Conservation (phyloP, 2,113 vertebrate species). For the Pica pica region DNA sequence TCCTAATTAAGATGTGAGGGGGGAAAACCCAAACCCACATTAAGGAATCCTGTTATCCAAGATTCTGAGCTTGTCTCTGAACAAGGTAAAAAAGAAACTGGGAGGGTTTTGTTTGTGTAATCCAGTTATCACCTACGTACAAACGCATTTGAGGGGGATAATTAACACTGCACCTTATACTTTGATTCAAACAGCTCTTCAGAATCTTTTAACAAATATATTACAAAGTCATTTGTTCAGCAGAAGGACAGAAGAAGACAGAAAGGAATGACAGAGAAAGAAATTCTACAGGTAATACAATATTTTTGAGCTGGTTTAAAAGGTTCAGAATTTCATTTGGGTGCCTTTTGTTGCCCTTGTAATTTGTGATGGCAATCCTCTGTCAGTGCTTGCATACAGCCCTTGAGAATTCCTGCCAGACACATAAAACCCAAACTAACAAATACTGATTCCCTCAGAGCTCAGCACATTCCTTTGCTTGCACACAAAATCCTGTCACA, state of each 20-base stretch:
- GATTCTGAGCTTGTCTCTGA: background rate
- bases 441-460: background rate
- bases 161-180: background rate
- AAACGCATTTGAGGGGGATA: background rate
- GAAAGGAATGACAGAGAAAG: background rate
- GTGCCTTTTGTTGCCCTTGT: background rate
- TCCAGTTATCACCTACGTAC: background rate
- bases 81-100: background rate
- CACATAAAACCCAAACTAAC: background rate
- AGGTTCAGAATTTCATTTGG: background rate
- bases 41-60: background rate
- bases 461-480: background rate
- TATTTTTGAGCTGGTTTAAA: background rate
- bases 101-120: background rate
- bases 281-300: background rate
- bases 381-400: background rate
- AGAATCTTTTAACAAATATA: background rate
- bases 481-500: background rate
- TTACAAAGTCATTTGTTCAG: background rate
- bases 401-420: background rate
- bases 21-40: background rate
- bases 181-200: background rate
- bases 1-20: background rate
- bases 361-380: background rate
- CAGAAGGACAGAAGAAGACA: background rate